These are phyloP conservation scores for Apteryx owenii DNA, from an alignment of 2,113 vertebrate genomes.

Conservation along the genomic window DNA sequence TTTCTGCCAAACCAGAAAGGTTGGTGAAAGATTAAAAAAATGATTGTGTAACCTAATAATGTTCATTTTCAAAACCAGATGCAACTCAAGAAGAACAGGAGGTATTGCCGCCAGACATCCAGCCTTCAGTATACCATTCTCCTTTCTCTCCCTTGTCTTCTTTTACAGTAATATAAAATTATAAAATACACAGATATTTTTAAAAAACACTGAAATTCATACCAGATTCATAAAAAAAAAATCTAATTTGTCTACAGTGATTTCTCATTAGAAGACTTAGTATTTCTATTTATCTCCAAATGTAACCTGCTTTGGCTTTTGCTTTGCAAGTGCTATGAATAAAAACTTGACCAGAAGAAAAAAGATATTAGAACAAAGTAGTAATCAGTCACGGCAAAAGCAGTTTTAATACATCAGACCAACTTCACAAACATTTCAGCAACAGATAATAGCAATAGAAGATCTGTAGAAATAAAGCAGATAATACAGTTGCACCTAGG, in stretches of 20 bases:
- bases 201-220: not conserved
- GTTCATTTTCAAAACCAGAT: not conserved
- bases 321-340: not conserved
- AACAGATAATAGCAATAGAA: not conserved
- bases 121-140: not conserved
- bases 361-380: not conserved
- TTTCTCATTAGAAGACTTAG: not conserved
- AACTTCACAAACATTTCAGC: not conserved
- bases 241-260: not conserved
- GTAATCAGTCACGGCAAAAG: not conserved
- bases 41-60: not conserved
- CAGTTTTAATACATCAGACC: not conserved
- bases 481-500: not conserved
- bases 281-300: not conserved
- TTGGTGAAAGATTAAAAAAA: not conserved
- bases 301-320: not conserved
- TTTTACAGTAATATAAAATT: not conserved
- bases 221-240: not conserved
- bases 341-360: not conserved
- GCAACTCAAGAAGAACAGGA: not conserved
- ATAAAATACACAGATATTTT: not conserved
- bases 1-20: not conserved
- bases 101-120: not conserved
- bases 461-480: no score
- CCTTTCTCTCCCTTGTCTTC: not conserved